Percentiles rank a stretch among this genome's conserved stretches.
Evolutionary conservation across 2,888 invertebrate species (phyloP).

Genomic region (Amphimallon solstitiale): DNA sequence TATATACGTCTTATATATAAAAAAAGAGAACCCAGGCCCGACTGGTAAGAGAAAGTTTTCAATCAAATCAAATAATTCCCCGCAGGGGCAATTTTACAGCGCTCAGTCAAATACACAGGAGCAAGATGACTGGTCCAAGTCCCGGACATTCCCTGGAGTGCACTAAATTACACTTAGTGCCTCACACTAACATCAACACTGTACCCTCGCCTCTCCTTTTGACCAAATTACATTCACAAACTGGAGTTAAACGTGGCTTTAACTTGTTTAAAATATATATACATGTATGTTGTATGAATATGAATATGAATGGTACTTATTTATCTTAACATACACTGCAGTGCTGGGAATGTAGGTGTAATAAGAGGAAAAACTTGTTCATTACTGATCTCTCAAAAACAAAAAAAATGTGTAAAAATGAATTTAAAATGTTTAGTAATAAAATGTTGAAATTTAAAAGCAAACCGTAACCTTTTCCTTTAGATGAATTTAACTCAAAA

Average conservation of each 20-base stretch:
- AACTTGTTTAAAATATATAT: constrained; percentile 49
- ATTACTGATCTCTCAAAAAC: no score
- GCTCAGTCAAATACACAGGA: constrained; percentile 62
- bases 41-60: constrained; percentile 65
- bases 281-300: background rate
- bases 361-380: no score
- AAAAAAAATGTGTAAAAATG: no score
- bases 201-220: constrained; percentile 61
- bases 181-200: constrained; percentile 63
- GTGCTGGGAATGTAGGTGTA: no score
- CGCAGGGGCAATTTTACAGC: constrained; percentile 76
- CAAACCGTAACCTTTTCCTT: no score
- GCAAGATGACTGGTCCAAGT: constrained; percentile 52
- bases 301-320: background rate
- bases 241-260: constrained; percentile 58
- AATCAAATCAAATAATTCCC: constrained; percentile 81
- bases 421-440: no score
- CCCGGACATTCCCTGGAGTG: constrained; percentile 58
- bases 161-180: constrained; percentile 65
- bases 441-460: no score
- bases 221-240: constrained; percentile 62
- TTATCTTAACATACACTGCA: background rate
- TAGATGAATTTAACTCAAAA: no score
- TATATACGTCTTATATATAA: constrained; percentile 39
- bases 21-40: constrained; percentile 54